Evolutionary conservation across 1,140 invertebrate species (phyloP).

Genomic region (Drosophila ogumai): DNA sequence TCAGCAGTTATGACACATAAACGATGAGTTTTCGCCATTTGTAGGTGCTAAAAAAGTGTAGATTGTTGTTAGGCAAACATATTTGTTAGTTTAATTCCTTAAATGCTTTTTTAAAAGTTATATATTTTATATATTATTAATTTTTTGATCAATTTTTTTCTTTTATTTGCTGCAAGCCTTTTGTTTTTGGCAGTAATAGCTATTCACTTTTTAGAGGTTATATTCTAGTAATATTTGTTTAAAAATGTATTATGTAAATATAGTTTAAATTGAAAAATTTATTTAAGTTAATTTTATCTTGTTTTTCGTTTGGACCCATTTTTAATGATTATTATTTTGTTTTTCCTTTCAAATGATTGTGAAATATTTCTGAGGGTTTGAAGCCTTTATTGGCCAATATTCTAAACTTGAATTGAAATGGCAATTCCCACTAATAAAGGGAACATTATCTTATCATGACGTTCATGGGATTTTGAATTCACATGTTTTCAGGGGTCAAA

Average conservation of each 20-base stretch:
- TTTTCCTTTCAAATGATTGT: too few relatives aligned
- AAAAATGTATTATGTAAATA: too few relatives aligned
- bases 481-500: slow-evolving; percentile 28
- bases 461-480: slow-evolving; percentile 9
- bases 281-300: neutral
- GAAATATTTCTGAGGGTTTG: neutral
- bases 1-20: slow-evolving; percentile 7
- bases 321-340: neutral
- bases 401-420: neutral
- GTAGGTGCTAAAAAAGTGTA: neutral
- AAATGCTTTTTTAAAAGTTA: neutral
- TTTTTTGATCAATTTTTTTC: neutral
- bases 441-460: slow-evolving; percentile 19
- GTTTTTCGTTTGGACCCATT: too few relatives aligned
- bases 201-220: neutral
- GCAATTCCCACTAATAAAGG: neutral
- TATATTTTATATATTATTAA: neutral
- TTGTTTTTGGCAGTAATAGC: neutral
- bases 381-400: too few relatives aligned
- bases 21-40: slow-evolving; percentile 1
- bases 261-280: neutral
- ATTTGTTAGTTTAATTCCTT: neutral
- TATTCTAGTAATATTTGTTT: neutral
- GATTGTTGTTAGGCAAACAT: neutral
- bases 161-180: neutral